phyloP scores from a whole-genome alignment of 1,140 invertebrate species.

The Glossosoma conforme region DNA sequence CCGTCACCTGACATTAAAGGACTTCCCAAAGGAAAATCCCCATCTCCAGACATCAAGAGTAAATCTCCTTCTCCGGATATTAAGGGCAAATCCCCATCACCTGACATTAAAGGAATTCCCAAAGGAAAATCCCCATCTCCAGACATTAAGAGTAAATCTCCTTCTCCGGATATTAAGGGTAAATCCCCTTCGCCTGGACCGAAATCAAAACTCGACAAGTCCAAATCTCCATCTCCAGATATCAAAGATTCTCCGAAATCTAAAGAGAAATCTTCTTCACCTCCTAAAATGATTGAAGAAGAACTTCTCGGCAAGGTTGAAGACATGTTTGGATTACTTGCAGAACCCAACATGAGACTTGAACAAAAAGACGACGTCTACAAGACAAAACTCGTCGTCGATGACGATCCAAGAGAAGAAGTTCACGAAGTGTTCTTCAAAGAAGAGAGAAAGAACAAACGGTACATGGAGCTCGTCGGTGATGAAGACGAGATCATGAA shows the following conservation, averaged over 20 bases:
- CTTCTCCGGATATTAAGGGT: conserved; percentile 2
- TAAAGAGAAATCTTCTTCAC: conserved; percentile 1
- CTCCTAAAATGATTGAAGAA: conserved; percentile 44
- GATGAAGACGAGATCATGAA: conserved; percentile 11
- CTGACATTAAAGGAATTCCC: neutral
- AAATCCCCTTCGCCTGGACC: conserved; percentile 9
- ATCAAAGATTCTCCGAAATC: neutral
- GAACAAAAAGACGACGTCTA: conserved; percentile 41
- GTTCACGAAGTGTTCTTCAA: conserved; percentile 35
- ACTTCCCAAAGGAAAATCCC: conserved; percentile 7
- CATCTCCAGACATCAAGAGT: conserved; percentile 5
- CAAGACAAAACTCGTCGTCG: conserved; percentile 41
- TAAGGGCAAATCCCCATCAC: conserved; percentile 4
- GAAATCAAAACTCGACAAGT: neutral
- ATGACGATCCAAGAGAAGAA: conserved; percentile 39
- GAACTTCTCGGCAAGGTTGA: conserved; percentile 46
- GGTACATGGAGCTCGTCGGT: conserved; percentile 11
- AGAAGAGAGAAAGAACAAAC: conserved; percentile 11
- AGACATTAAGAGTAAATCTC: neutral
- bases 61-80: neutral
- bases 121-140: conserved; percentile 5
- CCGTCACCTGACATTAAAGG: conserved; percentile 10
- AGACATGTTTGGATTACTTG: conserved; percentile 47
- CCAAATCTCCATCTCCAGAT: conserved; percentile 1
- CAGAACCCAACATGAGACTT: conserved; percentile 37